A percentile compares a stretch with the other conserved stretches of the same genome.
Evolutionary conservation across 2,888 invertebrate genomes (phyloP).

Genomic region (Trissolcus brochymenae): DNA sequence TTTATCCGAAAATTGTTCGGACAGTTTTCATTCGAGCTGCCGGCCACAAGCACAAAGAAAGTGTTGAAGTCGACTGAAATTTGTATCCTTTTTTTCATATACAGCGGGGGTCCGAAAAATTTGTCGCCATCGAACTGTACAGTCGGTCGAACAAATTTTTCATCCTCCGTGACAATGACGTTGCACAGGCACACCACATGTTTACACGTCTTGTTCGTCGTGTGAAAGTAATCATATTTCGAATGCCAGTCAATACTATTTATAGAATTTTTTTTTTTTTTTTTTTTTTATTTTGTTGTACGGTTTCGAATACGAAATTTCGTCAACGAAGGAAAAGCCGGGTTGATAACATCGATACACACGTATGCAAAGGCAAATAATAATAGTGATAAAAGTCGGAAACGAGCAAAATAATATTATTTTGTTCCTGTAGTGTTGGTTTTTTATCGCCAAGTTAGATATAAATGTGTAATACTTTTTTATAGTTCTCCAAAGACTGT

Average conservation of each 20-base stretch:
- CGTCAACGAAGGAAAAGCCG: too few relatives aligned
- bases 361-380: constrained; percentile 12
- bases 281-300: too few relatives aligned
- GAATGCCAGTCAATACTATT: not conserved
- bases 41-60: constrained; percentile 15
- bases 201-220: constrained; percentile 11
- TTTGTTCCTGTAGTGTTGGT: not conserved
- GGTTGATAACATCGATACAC: not conserved
- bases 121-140: constrained; percentile 20
- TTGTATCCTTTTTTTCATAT: not conserved
- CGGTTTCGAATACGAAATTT: too few relatives aligned
- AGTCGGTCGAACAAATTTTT: constrained; percentile 28
- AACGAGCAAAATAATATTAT: constrained; percentile 10
- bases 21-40: too few relatives aligned
- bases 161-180: constrained; percentile 12
- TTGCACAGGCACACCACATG: constrained; percentile 33
- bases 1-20: constrained; percentile 27
- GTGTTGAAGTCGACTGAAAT: constrained; percentile 17
- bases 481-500: constrained; percentile 43
- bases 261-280: too few relatives aligned
- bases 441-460: constrained; percentile 32
- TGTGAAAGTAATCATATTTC: constrained; percentile 29
- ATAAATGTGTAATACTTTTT: constrained; percentile 49
- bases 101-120: constrained; percentile 16
- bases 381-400: constrained; percentile 24